Percentiles rank a stretch among this genome's conserved stretches.
Conservation (phyloP, 1,140 invertebrate species). For the Rhysida immarginata region DNA sequence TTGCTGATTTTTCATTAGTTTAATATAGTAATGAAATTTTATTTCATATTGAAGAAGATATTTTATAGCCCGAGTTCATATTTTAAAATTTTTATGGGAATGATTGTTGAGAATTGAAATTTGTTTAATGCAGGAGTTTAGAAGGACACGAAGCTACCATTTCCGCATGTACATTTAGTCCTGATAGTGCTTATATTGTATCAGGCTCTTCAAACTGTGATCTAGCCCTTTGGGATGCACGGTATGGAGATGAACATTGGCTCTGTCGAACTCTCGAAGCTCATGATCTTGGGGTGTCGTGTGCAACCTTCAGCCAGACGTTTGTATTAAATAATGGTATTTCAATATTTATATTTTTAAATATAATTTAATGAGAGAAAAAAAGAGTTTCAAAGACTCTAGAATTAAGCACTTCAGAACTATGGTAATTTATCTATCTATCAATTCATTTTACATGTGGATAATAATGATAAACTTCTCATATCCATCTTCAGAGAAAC, state of each 20-base stretch:
- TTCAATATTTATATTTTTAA: background rate
- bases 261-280: conserved; percentile 41
- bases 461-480: too few species aligned
- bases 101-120: too few species aligned
- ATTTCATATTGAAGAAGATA: too few species aligned
- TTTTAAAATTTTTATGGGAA: too few species aligned
- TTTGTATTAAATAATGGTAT: conserved; percentile 24
- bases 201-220: conserved; percentile 50
- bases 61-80: too few species aligned
- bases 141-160: conserved; percentile 50
- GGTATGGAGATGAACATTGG: conserved; percentile 28
- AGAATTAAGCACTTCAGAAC: too few species aligned
- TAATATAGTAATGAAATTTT: too few species aligned
- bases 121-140: conserved; percentile 37
- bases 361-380: background rate
- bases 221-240: conserved; percentile 44
- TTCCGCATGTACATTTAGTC: conserved; percentile 43
- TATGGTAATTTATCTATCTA: too few species aligned
- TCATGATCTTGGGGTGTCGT: conserved; percentile 56
- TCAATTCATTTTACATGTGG: too few species aligned
- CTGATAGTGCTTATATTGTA: conserved; percentile 46
- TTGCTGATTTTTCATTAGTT: too few species aligned
- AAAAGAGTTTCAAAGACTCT: background rate
- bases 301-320: conserved; percentile 42
- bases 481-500: too few species aligned